Percentiles rank a stretch among this genome's conserved stretches.
Conservation (phyloP, 1,140 invertebrate species). For the Hypothenemus hampei region DNA sequence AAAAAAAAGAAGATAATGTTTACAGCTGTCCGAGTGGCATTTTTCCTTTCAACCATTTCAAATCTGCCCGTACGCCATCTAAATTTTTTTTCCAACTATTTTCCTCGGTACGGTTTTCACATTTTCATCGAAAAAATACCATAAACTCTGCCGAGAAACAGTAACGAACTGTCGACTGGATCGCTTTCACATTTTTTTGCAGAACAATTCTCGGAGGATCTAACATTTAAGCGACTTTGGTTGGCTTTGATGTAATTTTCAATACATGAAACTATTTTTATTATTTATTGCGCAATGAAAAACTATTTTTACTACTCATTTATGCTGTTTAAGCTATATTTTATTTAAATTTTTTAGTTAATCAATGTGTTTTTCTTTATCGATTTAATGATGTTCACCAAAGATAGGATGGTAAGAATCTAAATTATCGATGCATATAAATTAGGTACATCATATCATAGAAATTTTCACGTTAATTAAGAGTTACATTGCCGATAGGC, state of each 20-base stretch:
- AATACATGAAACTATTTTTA: conserved; percentile 21
- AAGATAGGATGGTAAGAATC: too few species aligned
- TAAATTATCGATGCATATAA: too few species aligned
- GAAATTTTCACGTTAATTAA: too few species aligned
- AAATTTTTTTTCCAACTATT: conserved; percentile 2
- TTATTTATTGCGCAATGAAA: conserved; percentile 31
- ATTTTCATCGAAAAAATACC: conserved; percentile 18
- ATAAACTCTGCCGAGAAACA: conserved; percentile 16
- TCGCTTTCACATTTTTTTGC: conserved; percentile 25
- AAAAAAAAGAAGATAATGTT: too few species aligned
- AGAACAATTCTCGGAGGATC: conserved; percentile 20
- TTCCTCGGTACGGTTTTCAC: conserved; percentile 13
- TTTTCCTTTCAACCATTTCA: background rate
- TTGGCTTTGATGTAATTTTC: conserved; percentile 21
- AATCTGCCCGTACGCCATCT: background rate
- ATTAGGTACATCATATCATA: too few species aligned
- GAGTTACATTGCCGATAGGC: too few species aligned
- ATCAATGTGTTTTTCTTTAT: too few species aligned
- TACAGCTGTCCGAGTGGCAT: too few species aligned
- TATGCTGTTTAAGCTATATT: too few species aligned
- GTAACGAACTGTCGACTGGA: conserved; percentile 13
- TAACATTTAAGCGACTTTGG: conserved; percentile 17
- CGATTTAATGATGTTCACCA: too few species aligned
- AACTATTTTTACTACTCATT: too few species aligned
- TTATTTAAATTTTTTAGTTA: too few species aligned